Conservation (phyloP, 2,797 vertebrate genomes). For the Prionace glauca region DNA sequence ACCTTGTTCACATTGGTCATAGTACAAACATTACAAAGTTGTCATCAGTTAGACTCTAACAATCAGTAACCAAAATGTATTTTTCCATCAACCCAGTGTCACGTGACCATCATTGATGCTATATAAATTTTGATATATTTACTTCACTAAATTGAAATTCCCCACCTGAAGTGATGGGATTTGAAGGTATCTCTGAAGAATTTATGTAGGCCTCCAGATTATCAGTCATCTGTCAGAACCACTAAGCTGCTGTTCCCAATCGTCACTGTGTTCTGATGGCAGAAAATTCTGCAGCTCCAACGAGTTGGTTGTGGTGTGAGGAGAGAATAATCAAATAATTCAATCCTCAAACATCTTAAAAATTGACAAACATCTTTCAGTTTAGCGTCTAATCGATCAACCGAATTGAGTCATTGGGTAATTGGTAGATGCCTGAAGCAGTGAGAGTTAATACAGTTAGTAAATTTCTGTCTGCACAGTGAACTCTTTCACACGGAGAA, state of each 20-base stretch:
- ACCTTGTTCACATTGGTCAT: too few relatives aligned
- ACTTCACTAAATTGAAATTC: background rate
- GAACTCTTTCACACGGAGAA: background rate
- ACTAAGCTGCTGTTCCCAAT: background rate
- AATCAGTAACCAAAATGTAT: background rate
- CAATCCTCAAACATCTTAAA: background rate
- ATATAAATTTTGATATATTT: background rate
- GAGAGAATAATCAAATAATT: background rate
- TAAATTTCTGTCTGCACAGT: background rate
- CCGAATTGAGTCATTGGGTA: background rate
- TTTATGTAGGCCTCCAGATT: background rate
- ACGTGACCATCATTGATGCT: background rate
- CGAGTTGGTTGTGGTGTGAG: background rate
- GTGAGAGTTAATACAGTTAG: background rate
- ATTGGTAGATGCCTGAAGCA: background rate
- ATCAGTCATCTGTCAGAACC: background rate
- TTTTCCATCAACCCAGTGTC: background rate
- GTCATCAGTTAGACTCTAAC: too few relatives aligned
- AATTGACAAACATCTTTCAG: background rate
- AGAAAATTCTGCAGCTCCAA: background rate
- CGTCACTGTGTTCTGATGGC: background rate
- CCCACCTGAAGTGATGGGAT: background rate
- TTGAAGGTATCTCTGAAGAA: background rate
- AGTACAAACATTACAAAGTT: too few relatives aligned
- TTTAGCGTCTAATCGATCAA: background rate